Base-by-base conservation (phyloP, 2,113 vertebrate genomes). In the Hippocampus zosterae region DNA sequence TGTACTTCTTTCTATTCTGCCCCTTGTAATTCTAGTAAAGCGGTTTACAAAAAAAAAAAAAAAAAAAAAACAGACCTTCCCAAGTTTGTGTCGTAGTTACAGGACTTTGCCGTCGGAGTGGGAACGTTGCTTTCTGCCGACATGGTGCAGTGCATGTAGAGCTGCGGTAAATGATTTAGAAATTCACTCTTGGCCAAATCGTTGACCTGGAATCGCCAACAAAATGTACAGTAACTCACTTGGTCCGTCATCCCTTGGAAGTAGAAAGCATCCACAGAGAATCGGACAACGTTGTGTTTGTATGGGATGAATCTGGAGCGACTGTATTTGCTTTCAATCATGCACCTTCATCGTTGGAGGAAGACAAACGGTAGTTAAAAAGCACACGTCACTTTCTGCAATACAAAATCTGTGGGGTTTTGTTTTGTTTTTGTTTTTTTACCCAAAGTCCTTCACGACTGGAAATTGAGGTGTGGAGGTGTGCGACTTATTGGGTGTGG, bases 131-230 rank as follows among this genome's bases (percentile, higher is more conserved):
- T 55, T 33, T 71, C 9, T 18, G 82, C 69, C 1, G 80, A 89
- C 82, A 90, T 85, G 69, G 74, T 75, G 78, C 91, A 92, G 82
- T 92, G 90, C 82, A 92, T 89, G 87, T 85, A 89, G 29, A 92
- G 77, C 57, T 82, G 75, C 86, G 87, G 52, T n/a, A 41, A 13
- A 60, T 27, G 19, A 50, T 3, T 1, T 1, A 12, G 19, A n/a
- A 53, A 68, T 13, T 65, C 11, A 63, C 10, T 21, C 12, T 11
- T n/a, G 40, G 37, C 15, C 23, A 13, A 42, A 12, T 15, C 11
- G 9, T 41, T 65, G 6, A 44, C 3, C 12, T 23, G n/a, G 19
- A 21, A 65, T 12, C 6, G 19, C 5, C 21, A 8, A 42, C 37
- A 21, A 65, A 41, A 66, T 19, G 46, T 37, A 37, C 5, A 37